A percentile compares a stretch with the other conserved stretches of the same genome.
phyloP scores from a whole-genome alignment of 2,797 vertebrate species.

The Aeoliscus strigatus region DNA sequence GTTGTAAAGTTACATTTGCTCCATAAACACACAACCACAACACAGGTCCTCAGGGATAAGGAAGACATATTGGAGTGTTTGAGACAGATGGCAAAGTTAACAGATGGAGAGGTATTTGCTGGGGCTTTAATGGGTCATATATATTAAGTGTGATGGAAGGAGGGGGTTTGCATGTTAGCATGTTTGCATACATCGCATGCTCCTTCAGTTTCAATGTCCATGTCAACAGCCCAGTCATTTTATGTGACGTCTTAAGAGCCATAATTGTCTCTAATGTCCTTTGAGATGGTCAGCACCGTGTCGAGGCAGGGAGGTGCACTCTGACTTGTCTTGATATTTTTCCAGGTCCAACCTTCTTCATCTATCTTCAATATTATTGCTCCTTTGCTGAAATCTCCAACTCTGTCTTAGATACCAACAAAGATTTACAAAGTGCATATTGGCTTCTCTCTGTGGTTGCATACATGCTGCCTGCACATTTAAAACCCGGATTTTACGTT shows the following conservation, averaged over 20 bases:
- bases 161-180: slow-evolving; percentile 11
- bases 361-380: too few relatives aligned
- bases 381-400: too few relatives aligned
- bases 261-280: slow-evolving; percentile 52
- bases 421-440: too few relatives aligned
- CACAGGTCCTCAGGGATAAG: slow-evolving; percentile 37
- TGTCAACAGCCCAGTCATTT: slow-evolving; percentile 41
- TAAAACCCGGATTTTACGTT: slow-evolving; percentile 21
- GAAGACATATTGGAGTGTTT: slow-evolving; percentile 50
- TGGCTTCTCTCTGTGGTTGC: too few relatives aligned
- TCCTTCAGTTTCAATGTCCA: too few relatives aligned
- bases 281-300: slow-evolving; percentile 43
- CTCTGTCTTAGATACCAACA: too few relatives aligned
- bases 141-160: slow-evolving; percentile 52
- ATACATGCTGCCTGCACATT: slow-evolving; percentile 27
- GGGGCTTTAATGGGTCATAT: slow-evolving; percentile 47
- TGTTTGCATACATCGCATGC: too few relatives aligned
- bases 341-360: too few relatives aligned
- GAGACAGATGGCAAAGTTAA: slow-evolving; percentile 42
- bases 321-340: too few relatives aligned
- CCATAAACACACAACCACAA: slow-evolving; percentile 35
- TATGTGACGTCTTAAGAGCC: slow-evolving; percentile 48
- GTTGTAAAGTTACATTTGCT: slow-evolving; percentile 43
- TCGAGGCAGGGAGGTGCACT: slow-evolving; percentile 39
- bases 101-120: slow-evolving; percentile 27